Evolutionary conservation across 1,140 invertebrate species (phyloP).

Genomic region (Euura saliciscinereae): DNA sequence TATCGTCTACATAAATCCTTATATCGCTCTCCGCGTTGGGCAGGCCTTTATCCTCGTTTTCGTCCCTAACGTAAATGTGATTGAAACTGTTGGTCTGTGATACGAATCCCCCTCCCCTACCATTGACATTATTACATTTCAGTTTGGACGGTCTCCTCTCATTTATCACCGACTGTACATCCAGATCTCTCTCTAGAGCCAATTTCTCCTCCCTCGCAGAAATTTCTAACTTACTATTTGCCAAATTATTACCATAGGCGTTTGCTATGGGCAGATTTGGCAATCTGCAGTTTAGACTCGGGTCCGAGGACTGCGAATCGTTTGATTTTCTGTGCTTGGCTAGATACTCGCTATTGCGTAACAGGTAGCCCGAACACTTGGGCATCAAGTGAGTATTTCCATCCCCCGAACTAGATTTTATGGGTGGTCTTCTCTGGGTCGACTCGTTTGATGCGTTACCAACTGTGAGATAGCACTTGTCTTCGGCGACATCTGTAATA

Average conservation of each 20-base stretch:
- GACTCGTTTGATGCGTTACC: slow-evolving; percentile 31
- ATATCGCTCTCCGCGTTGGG: slow-evolving; percentile 25
- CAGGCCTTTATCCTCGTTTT: slow-evolving; percentile 5
- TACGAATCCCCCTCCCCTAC: slow-evolving; percentile 23
- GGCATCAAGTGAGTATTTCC: background rate
- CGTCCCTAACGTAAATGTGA: slow-evolving; percentile 38
- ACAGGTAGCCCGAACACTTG: background rate
- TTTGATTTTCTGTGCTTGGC: slow-evolving; percentile 2
- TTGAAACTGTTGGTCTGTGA: slow-evolving; percentile 23
- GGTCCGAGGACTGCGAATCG: background rate
- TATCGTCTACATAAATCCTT: slow-evolving; percentile 44
- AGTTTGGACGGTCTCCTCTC: slow-evolving; percentile 53
- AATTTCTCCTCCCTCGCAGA: background rate
- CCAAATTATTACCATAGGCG: background rate
- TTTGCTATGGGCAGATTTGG: background rate
- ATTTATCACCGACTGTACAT: slow-evolving; percentile 56
- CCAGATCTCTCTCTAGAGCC: slow-evolving; percentile 35
- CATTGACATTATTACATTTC: slow-evolving; percentile 26
- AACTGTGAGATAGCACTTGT: slow-evolving; percentile 39
- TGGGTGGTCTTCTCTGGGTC: slow-evolving; percentile 17
- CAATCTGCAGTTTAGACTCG: slow-evolving; percentile 2
- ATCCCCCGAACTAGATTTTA: slow-evolving; percentile 13
- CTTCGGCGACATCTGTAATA: slow-evolving; percentile 28
- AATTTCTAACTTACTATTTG: background rate
- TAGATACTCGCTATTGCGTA: background rate